Conservation (phyloP, 2,113 vertebrate species). For the Pardalotus punctatus region DNA sequence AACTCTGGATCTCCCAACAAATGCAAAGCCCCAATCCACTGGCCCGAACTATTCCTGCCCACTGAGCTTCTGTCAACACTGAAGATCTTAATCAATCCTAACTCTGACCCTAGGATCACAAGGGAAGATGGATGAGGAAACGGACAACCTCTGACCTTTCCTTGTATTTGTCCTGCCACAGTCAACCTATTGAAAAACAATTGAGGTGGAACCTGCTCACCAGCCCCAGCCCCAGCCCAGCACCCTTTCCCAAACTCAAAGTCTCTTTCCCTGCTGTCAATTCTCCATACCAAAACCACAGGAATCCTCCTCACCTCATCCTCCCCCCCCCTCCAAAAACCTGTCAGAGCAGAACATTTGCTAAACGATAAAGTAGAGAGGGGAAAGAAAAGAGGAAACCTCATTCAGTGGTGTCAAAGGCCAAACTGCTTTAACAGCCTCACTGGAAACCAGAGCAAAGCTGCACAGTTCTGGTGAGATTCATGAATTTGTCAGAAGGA, state of each 20-base stretch:
- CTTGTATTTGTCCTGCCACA: conserved; percentile 78
- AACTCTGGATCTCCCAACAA: conserved; percentile 61
- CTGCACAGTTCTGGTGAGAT: neutral
- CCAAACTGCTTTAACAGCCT: neutral
- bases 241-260: conserved; percentile 32
- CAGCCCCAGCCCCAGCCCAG: conserved; percentile 65
- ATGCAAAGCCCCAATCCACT: conserved; percentile 31
- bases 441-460: neutral
- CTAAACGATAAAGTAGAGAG: conserved; percentile 11
- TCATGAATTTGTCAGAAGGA: neutral
- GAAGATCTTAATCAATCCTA: conserved; percentile 96
- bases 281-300: neutral
- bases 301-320: neutral
- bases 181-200: conserved; percentile 76
- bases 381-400: neutral
- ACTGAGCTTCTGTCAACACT: conserved; percentile 82
- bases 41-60: conserved; percentile 59
- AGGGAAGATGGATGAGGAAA: conserved; percentile 93
- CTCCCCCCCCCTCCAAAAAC: conserved; percentile 8
- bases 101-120: conserved; percentile 79
- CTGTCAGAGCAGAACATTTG: neutral
- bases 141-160: conserved; percentile 83
- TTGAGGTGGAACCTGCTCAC: conserved; percentile 79
- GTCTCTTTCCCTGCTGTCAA: neutral
- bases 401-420: neutral